Evolutionary conservation across 2,797 vertebrate genomes (phyloP).

Genomic region (Dicrostonyx torquatus): DNA sequence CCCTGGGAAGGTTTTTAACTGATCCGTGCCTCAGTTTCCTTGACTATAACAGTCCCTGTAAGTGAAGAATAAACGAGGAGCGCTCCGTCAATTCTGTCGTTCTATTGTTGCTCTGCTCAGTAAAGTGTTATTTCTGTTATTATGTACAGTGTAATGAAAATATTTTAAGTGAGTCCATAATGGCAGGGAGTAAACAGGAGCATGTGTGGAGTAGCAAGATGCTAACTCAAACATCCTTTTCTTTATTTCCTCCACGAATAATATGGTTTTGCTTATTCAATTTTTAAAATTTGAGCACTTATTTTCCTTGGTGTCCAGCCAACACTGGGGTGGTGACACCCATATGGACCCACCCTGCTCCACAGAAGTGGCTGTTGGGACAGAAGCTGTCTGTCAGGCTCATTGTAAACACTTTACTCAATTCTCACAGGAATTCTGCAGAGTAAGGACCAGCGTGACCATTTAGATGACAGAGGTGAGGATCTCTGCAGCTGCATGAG

Average conservation of each 20-base stretch:
- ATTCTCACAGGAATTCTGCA: neutral
- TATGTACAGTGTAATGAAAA: slow-evolving; percentile 69
- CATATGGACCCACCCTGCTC: slow-evolving; percentile 67
- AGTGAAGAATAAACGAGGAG: neutral
- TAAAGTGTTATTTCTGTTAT: slow-evolving; percentile 62
- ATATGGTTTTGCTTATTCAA: slow-evolving; percentile 75
- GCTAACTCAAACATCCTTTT: slow-evolving; percentile 67
- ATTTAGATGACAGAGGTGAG: slow-evolving; percentile 40
- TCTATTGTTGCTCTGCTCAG: neutral
- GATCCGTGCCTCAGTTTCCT: slow-evolving; percentile 13
- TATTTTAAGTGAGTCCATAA: slow-evolving; percentile 70
- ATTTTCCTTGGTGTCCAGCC: slow-evolving; percentile 77
- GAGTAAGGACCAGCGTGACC: neutral
- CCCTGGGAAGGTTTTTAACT: neutral
- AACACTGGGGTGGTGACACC: slow-evolving; percentile 73
- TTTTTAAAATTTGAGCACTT: slow-evolving; percentile 75
- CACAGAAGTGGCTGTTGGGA: slow-evolving; percentile 46
- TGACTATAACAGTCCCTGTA: neutral
- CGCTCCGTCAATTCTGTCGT: neutral
- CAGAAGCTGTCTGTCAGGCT: slow-evolving; percentile 30
- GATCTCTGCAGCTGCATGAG: neutral
- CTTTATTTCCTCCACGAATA: slow-evolving; percentile 67
- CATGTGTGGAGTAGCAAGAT: slow-evolving; percentile 63
- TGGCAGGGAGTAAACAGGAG: slow-evolving; percentile 70
- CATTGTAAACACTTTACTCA: slow-evolving; percentile 1